A percentile compares a stretch with the other conserved stretches of the same genome.
phyloP scores from a whole-genome alignment of 2,797 vertebrate genomes.

The Oophaga sylvatica region DNA sequence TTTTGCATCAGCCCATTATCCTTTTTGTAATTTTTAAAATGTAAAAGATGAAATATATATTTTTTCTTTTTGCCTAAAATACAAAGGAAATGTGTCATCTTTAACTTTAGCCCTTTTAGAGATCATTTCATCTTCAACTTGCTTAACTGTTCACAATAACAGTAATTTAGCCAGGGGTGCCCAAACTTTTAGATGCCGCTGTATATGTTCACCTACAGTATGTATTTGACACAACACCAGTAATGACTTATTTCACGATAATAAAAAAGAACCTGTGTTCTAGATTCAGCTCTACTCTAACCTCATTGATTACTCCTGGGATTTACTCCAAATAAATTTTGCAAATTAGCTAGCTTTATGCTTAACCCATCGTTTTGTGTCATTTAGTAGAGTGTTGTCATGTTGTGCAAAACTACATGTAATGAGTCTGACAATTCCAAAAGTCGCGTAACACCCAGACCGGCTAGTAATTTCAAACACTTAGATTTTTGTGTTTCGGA shows the following conservation, averaged over 20 bases:
- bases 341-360: constrained; percentile 21
- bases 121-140: too few relatives aligned
- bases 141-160: too few relatives aligned
- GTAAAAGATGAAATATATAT: too few relatives aligned
- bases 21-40: too few relatives aligned
- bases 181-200: too few relatives aligned
- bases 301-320: constrained; percentile 31
- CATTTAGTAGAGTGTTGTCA: constrained; percentile 33
- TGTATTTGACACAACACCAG: too few relatives aligned
- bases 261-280: background rate
- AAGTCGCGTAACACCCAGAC: constrained; percentile 17
- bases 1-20: too few relatives aligned
- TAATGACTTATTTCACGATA: background rate
- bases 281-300: background rate
- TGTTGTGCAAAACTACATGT: constrained; percentile 36
- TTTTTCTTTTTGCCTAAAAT: too few relatives aligned
- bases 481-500: constrained; percentile 26
- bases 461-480: constrained; percentile 29
- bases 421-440: constrained; percentile 20
- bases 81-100: too few relatives aligned
- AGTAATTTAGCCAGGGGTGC: too few relatives aligned
- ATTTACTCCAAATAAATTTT: constrained; percentile 16
- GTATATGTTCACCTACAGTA: too few relatives aligned
- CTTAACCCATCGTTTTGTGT: constrained; percentile 22
- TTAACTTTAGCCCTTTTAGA: too few relatives aligned